Base-by-base conservation (phyloP, 1,140 invertebrate genomes). In the Aricia agestis region DNA sequence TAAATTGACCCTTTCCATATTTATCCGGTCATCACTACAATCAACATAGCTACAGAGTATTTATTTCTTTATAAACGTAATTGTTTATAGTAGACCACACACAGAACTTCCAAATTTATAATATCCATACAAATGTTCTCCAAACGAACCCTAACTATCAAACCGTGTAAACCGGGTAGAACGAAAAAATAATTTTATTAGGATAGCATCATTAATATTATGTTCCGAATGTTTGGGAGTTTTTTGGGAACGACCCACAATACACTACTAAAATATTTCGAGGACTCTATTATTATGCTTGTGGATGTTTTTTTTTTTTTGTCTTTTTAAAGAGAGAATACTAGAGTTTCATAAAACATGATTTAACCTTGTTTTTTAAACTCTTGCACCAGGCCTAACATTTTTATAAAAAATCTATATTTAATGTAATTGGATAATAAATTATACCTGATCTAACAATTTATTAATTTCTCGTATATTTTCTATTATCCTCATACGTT, bases 101-200 rank as follows among this genome's bases (percentile, higher is more conserved):
- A 52, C 45, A 15, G 1, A 13, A 52, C 13, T 13, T 15, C 45
- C 6, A 52, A 52, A 52, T 1, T 52, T 52, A 52, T 52, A 52
- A 52, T 13, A 10, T 13, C 45, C 45, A 52, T 52, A 15, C 45
- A 52, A 52, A 52, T 18, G 17, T 11, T 63, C 10, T 18, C 59
- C 59, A 7, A 63, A 63, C 18, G 59, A 25, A 63, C 59, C 19
- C 59, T 13, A 63, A 25, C 17, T 32, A 25, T 32, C 42, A 42
- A 65, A 63, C 10, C 58, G 18, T 63, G 18, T 63, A 25, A 63
- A 25, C 19, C 17, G 18, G 10, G 18, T 18, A 10, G 59, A 63
- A 63, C 18, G 18, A 63, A 63, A 63, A 31, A 63, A 25, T 63
- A 63, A 63, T 63, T 63, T 63, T 63, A 63, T 63, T 63, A 63